phyloP scores from a whole-genome alignment of 2,888 invertebrate genomes.

The Epiblema foenella region DNA sequence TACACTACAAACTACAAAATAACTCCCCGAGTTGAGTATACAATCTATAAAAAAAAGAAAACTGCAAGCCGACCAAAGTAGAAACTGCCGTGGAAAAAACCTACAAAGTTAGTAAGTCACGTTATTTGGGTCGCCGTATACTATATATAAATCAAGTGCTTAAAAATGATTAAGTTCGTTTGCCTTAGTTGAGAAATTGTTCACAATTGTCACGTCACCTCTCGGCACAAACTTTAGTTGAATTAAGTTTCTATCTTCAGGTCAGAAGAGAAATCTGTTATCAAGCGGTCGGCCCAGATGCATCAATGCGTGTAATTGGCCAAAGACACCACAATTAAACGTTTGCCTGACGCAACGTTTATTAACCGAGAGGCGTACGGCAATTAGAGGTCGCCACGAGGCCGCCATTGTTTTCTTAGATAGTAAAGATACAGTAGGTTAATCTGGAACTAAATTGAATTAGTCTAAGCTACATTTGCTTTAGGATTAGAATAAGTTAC shows the following conservation, averaged over 20 bases:
- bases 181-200: neutral
- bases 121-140: no score
- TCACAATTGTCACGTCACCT: slow-evolving; percentile 49
- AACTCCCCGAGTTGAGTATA: no score
- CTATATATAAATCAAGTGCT: neutral
- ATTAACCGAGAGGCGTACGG: slow-evolving; percentile 60
- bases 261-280: slow-evolving; percentile 79
- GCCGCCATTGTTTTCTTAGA: slow-evolving; percentile 21
- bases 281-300: slow-evolving; percentile 72
- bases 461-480: neutral
- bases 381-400: slow-evolving; percentile 34
- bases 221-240: slow-evolving; percentile 61
- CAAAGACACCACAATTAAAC: slow-evolving; percentile 75
- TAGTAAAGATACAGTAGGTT: slow-evolving; percentile 27
- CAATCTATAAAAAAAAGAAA: no score
- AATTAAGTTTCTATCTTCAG: slow-evolving; percentile 70
- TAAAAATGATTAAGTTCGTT: no score
- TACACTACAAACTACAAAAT: no score
- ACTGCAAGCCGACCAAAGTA: no score
- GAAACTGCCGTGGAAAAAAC: no score
- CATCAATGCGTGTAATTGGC: slow-evolving; percentile 82
- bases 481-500: neutral
- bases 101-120: no score
- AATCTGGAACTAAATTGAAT: neutral
- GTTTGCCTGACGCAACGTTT: slow-evolving; percentile 68